Base-by-base conservation (phyloP, 2,888 invertebrate species). In the Entomobrya proxima region DNA sequence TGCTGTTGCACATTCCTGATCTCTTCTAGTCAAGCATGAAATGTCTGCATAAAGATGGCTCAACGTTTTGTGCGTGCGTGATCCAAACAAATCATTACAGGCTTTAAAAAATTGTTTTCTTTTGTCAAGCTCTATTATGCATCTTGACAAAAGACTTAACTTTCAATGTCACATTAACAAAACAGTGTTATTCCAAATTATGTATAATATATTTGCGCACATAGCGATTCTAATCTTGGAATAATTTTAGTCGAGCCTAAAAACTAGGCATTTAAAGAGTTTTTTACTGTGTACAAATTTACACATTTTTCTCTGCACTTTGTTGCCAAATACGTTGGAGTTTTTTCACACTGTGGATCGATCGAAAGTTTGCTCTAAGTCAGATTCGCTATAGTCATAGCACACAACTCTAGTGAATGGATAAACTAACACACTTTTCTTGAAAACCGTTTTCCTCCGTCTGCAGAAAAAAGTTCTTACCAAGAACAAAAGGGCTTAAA, bases 71-170 rank as follows among this genome's bases (percentile, higher is more conserved):
- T 52, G 58, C 44, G 69, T 69, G 69, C 80, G 80, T 80, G 80
- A 80, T 80, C 50, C 21, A 80, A 69, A 80, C 80, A 80, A 80
- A 69, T 80, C 80, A 80, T 69, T 50, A 13, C 69, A 13, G 21
- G 78, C 64, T 79, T 64, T 50, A 78, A 77, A 55, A 55, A 77
- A 9, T 27, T 40, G 18, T n/a, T 21, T 24, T 55, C 13, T 40
- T 58, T 52, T 61, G 77, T 78, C 44, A 21, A 47, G 32, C 9
- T 2, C 13, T 69, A 32, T 40, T 13, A 5, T 50, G 40, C 35
- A 21, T 44, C 67, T 40, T 40, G 37, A 35, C 37, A 72, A 47
- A n/a, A 27, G 47, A 1, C 40, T 61, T 61, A 27, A 37, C 61
- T 52, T 37, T 75, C 58, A 61, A 72, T 75, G 55, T 61, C 75